These are phyloP conservation scores for Rapana venosa DNA, from an alignment of 2,888 invertebrate genomes.

Conservation along the genomic window DNA sequence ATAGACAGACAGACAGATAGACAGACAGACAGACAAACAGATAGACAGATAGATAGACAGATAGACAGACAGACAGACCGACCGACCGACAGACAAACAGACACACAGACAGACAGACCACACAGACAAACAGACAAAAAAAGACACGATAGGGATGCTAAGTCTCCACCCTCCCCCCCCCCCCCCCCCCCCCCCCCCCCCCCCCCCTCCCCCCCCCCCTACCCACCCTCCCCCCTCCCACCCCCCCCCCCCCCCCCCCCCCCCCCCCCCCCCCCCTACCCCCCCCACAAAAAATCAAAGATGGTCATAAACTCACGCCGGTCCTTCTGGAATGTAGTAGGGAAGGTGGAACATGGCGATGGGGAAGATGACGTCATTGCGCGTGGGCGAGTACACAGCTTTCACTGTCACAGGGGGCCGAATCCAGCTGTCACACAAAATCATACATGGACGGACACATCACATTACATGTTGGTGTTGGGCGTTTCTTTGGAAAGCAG, in stretches of 20 bases:
- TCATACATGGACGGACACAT: no score
- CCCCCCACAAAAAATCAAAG: background rate
- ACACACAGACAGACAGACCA: no score
- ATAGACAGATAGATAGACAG: no score
- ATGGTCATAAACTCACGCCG: conserved; percentile 60
- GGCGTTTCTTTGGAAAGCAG: no score
- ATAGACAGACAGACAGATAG: no score
- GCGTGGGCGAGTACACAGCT: conserved; percentile 96
- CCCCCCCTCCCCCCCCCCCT: background rate
- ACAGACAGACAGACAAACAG: no score
- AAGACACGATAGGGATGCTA: no score
- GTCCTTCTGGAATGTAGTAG: conserved; percentile 74
- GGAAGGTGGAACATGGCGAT: conserved; percentile 76
- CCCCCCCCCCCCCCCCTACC: background rate
- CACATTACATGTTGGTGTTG: no score
- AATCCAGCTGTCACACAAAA: conserved; percentile 63
- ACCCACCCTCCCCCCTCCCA: background rate
- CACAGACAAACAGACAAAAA: no score
- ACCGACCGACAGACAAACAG: no score
- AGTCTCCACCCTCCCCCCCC: background rate
- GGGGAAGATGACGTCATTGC: conserved; percentile 83
- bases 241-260: background rate
- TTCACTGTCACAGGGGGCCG: conserved; percentile 82
- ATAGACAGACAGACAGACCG: no score
- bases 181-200: background rate